A percentile compares a stretch with the other conserved stretches of the same genome.
Conservation (phyloP, 2,888 invertebrate genomes). For the Axea sp. region DNA sequence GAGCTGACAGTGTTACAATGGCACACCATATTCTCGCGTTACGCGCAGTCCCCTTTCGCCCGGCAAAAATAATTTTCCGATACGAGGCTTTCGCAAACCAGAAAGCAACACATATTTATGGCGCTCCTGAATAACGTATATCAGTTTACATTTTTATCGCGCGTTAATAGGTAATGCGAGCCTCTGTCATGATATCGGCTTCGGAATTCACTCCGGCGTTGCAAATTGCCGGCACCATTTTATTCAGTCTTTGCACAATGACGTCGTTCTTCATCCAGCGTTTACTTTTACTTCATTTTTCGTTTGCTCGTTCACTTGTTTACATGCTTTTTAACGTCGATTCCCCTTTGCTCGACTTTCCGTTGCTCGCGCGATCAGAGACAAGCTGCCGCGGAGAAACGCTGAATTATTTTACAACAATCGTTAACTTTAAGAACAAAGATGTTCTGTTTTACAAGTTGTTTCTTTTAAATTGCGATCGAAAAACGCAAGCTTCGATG, state of each 20-base stretch:
- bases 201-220: conserved; percentile 10
- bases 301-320: too few species aligned
- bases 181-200: conserved; percentile 17
- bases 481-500: too few species aligned
- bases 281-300: conserved; percentile 4
- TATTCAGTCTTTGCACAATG: conserved; percentile 27
- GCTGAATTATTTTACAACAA: too few species aligned
- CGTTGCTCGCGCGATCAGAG: too few species aligned
- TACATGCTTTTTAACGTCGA: neutral
- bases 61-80: conserved; percentile 56
- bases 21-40: conserved; percentile 1
- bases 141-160: conserved; percentile 46
- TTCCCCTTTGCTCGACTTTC: too few species aligned
- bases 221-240: conserved; percentile 22
- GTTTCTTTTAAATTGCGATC: too few species aligned
- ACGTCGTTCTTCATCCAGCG: neutral
- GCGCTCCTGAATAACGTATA: conserved; percentile 25
- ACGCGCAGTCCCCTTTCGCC: conserved; percentile 6
- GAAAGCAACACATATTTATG: conserved; percentile 44
- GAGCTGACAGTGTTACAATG: conserved; percentile 19
- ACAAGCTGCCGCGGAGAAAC: too few species aligned
- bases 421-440: too few species aligned
- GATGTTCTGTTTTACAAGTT: too few species aligned
- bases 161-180: conserved; percentile 40
- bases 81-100: conserved; percentile 33